Percentiles rank a stretch among this genome's conserved stretches.
Evolutionary conservation across 2,888 invertebrate species (phyloP).

Genomic region (Magallana nippona): DNA sequence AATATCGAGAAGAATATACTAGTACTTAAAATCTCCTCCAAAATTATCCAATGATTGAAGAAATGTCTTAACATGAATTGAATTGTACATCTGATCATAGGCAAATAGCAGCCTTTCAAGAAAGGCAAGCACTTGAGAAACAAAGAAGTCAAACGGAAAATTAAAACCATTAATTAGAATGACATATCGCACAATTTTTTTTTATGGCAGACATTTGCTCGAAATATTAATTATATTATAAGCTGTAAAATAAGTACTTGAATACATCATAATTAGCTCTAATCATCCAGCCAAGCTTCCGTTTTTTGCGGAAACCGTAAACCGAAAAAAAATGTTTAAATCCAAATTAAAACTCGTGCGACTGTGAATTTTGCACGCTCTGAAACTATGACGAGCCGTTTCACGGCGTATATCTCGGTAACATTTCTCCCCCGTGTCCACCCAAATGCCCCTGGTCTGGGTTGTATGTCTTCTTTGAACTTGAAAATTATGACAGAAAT

Average conservation of each 20-base stretch:
- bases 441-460: slow-evolving; percentile 41
- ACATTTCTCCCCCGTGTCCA: neutral
- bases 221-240: slow-evolving; percentile 6
- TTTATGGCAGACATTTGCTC: neutral
- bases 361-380: neutral
- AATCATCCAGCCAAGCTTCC: slow-evolving; percentile 20
- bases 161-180: slow-evolving; percentile 20
- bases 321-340: neutral
- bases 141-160: slow-evolving; percentile 6
- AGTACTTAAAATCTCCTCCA: neutral
- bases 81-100: no score
- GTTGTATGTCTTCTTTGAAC: slow-evolving; percentile 49
- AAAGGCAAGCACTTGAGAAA: slow-evolving; percentile 8
- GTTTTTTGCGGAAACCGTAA: slow-evolving; percentile 27
- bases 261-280: slow-evolving; percentile 17
- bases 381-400: neutral
- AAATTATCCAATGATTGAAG: neutral
- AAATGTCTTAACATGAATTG: neutral
- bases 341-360: slow-evolving; percentile 16
- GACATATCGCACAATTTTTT: neutral
- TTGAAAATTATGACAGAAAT: slow-evolving; percentile 44
- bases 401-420: neutral
- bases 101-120: neutral
- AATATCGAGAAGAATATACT: neutral
- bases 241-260: slow-evolving; percentile 10